Evolutionary conservation across 2,113 vertebrate genomes (phyloP).

Genomic region (Triplophysa siluroides): DNA sequence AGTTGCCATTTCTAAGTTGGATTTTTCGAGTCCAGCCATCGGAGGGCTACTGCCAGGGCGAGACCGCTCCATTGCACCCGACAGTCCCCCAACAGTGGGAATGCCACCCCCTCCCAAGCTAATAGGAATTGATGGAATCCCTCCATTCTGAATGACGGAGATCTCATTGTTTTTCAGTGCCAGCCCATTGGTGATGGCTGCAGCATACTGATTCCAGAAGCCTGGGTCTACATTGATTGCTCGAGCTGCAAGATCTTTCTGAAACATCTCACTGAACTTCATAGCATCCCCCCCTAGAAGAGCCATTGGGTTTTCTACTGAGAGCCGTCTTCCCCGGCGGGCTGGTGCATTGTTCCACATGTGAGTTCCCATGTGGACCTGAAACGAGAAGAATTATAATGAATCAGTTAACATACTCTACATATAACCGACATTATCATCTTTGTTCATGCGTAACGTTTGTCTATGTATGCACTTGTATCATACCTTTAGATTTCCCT

Average conservation of each 20-base stretch:
- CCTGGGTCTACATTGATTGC: slow-evolving; percentile 96
- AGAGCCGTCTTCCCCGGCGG: slow-evolving; percentile 92
- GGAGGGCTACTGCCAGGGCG: slow-evolving; percentile 85
- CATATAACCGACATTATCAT: neutral
- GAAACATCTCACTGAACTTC: slow-evolving; percentile 98
- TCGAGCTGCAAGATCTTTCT: slow-evolving; percentile 94
- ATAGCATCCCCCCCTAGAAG: slow-evolving; percentile 92
- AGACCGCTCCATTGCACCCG: slow-evolving; percentile 88
- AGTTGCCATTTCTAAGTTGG: slow-evolving; percentile 80
- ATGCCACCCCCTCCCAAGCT: slow-evolving; percentile 89
- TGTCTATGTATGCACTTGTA: neutral
- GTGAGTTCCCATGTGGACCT: slow-evolving; percentile 99
- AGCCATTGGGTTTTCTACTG: slow-evolving; percentile 97
- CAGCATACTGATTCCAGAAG: slow-evolving; percentile 98
- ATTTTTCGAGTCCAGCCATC: slow-evolving; percentile 86
- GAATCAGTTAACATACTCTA: neutral
- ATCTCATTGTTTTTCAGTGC: slow-evolving; percentile 99
- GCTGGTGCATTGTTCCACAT: slow-evolving; percentile 99
- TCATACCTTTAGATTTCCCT: slow-evolving; percentile 97
- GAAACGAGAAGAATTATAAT: slow-evolving; percentile 31
- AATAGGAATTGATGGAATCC: slow-evolving; percentile 91
- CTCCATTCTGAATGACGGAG: slow-evolving; percentile 98
- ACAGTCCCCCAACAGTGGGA: slow-evolving; percentile 83
- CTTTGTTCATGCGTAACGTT: too few species aligned
- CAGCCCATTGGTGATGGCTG: slow-evolving; percentile 94